Percentiles rank a stretch among this genome's conserved stretches.
Evolutionary conservation across 2,113 vertebrate genomes (phyloP).

Genomic region (Trochalopteron elliotii): DNA sequence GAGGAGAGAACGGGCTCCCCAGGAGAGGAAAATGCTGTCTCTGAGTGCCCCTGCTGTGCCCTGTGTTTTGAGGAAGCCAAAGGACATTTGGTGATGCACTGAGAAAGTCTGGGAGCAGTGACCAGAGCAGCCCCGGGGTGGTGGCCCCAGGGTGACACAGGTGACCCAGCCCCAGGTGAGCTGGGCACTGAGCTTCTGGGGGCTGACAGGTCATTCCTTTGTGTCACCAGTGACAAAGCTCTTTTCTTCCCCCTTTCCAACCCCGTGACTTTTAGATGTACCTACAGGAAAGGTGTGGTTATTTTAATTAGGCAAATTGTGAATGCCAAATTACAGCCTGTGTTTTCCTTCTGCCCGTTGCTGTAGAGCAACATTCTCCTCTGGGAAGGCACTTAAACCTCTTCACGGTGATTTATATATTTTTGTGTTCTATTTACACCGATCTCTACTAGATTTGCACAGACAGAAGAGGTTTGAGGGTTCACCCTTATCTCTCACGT

Average conservation of each 20-base stretch:
- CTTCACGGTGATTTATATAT: not conserved
- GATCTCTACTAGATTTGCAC: not conserved
- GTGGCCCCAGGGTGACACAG: not conserved
- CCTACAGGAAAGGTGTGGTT: not conserved
- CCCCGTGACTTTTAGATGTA: not conserved
- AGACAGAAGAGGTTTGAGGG: not conserved
- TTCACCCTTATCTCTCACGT: not conserved
- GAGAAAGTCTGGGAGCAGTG: not conserved
- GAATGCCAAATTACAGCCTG: not conserved
- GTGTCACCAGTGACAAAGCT: not conserved
- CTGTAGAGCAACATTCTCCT: not conserved
- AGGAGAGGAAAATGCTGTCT: fast-evolving
- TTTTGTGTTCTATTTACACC: not conserved
- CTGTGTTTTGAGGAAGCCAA: not conserved
- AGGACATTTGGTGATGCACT: not conserved
- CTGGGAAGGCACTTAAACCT: not conserved
- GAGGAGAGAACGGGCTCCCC: not conserved
- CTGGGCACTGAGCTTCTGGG: not conserved
- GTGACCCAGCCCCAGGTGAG: not conserved
- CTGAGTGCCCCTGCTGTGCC: not conserved
- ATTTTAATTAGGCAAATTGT: not conserved
- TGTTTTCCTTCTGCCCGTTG: not conserved
- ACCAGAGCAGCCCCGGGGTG: not conserved
- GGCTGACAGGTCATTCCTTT: not conserved
- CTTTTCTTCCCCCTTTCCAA: not conserved